Evolutionary conservation across 2,113 vertebrate species (phyloP).

Genomic region (Sus scrofa): DNA sequence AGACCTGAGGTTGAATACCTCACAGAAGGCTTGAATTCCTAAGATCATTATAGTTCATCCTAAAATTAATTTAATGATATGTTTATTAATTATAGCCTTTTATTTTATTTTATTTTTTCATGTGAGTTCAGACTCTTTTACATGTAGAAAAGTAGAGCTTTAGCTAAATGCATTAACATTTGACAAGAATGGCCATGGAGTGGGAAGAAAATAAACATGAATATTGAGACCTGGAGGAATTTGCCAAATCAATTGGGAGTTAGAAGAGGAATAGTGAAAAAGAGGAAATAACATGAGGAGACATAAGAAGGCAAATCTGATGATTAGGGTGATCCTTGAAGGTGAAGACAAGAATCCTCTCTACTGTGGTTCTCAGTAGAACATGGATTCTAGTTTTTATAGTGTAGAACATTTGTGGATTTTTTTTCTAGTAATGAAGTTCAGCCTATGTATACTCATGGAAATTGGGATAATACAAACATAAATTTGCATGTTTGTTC

Average conservation of each 20-base stretch:
- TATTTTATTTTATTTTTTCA: constrained; percentile 6
- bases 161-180: neutral
- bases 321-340: neutral
- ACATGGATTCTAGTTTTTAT: neutral
- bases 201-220: neutral
- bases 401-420: neutral
- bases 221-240: neutral
- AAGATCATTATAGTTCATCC: neutral
- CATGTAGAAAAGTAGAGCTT: neutral
- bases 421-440: neutral
- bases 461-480: neutral
- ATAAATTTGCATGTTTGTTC: neutral
- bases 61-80: constrained; percentile 22
- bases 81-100: neutral
- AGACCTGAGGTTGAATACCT: neutral
- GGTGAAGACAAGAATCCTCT: neutral
- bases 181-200: neutral
- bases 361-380: neutral
- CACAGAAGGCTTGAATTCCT: neutral
- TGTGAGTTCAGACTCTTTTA: neutral
- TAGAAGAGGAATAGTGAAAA: neutral
- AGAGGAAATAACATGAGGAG: neutral
- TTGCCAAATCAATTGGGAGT: neutral
- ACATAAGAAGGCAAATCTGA: neutral
- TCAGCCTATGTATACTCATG: neutral